A percentile compares a stretch with the other conserved stretches of the same genome.
Evolutionary conservation across 53 echinoderm and acorn worm genomes (phyloP).

Genomic region (Antedon mediterranea): DNA sequence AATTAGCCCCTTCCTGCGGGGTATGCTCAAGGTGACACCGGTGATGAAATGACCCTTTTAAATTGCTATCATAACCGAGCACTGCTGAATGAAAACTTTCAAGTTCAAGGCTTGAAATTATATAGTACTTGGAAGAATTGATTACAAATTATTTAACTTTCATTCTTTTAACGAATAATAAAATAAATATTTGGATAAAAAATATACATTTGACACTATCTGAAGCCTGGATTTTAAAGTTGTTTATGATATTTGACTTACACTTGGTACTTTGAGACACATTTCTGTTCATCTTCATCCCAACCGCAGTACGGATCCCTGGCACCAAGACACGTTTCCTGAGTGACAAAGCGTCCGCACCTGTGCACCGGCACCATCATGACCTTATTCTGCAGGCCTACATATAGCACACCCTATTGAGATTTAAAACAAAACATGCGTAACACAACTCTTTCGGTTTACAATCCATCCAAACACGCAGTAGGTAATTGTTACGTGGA

Average conservation of each 20-base stretch:
- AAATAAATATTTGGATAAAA: too few relatives aligned
- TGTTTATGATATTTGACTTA: too few relatives aligned
- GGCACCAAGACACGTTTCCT: slow-evolving; percentile 51
- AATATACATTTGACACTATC: too few relatives aligned
- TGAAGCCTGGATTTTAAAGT: too few relatives aligned
- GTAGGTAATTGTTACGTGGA: neutral
- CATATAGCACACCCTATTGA: slow-evolving; percentile 49
- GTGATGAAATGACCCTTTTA: neutral
- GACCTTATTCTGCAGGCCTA: slow-evolving; percentile 58
- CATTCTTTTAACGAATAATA: too few relatives aligned
- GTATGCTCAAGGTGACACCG: neutral
- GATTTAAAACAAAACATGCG: neutral
- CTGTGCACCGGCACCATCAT: slow-evolving; percentile 68
- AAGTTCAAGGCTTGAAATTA: too few relatives aligned
- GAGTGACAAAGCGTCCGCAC: slow-evolving; percentile 36
- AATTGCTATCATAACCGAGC: neutral
- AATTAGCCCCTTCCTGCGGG: neutral
- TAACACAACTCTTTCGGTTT: neutral
- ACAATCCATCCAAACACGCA: neutral
- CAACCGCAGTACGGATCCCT: slow-evolving; percentile 98
- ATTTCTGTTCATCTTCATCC: slow-evolving; percentile 27
- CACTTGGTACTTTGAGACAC: slow-evolving; percentile 58
- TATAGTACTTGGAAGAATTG: too few relatives aligned
- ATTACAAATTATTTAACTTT: too few relatives aligned
- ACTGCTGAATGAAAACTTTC: neutral